Base-by-base conservation (phyloP, 2,888 invertebrate genomes). In the Lordiphosa andalusiaca region DNA sequence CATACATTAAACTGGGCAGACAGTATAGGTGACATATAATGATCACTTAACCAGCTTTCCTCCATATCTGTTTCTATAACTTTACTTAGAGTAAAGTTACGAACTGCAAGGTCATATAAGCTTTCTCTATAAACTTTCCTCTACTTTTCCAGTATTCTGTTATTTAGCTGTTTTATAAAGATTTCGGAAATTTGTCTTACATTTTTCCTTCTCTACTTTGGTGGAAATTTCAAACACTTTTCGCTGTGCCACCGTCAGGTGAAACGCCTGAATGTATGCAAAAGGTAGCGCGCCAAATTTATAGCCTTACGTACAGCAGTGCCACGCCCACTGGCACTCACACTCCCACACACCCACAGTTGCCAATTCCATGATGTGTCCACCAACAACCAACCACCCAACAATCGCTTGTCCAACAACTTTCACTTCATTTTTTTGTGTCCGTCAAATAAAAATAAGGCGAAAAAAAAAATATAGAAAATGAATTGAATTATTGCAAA, bases 401-500 rank as follows among this genome's bases (percentile, higher is more conserved):
- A 44, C 30, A 30, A 30, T 30, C 30, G 30, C 30, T 30, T 44
- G 44, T 44, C 44, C 44, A 59, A 59, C 67, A 73, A 68, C 66
- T 71, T 73, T 73, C 77, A 55, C 63, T 66, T 53, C 30, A 55
- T 53, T 53, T 49, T 49, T 56, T 56, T 66, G 57, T 68, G 56
- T 56, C 76, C 65, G 73, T 71, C 84, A 77, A 70, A 74, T 68
- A 53, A 67, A 66, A 57, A 68, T 59, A 60, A 48, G 55, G 52
- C 59, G 40, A 67, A 86, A 85, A 68, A 86, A 85, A 76, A 86
- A 86, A 86, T 85, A 85, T 85, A 85, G 86, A 85, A 84, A 85
- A 86, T 86, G 85, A 86, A 85, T 85, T 85, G 85, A 85, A 85
- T 86, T 85, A 85, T 86, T 85, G 84, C 84, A 76, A 73, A 85